Base-by-base conservation (phyloP, 37 sponge, comb jelly and placozoan genomes). In the Ianthella basta region DNA sequence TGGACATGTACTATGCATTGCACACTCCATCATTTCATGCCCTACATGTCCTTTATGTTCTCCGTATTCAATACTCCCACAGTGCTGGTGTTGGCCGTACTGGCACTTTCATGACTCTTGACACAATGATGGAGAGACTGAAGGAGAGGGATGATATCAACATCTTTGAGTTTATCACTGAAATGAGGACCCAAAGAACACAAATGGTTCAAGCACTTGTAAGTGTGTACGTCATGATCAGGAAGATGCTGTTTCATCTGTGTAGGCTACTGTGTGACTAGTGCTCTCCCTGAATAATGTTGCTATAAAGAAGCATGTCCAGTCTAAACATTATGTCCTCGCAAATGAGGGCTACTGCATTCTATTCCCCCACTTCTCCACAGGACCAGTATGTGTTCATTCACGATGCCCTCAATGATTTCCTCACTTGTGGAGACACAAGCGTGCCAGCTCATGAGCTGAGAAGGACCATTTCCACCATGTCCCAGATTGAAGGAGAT, bases 321-420 rank as follows among this genome's bases (percentile, higher is more conserved):
- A n/a, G n/a, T n/a, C n/a, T n/a, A n/a, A n/a, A n/a, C n/a, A n/a
- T n/a, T n/a, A n/a, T n/a, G n/a, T n/a, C n/a, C n/a, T n/a, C n/a
- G n/a, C n/a, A n/a, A n/a, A n/a, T n/a, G n/a, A 57, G 59, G 18
- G 59, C 59, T 57, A 57, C 59, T 57, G 24, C 10, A 12, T 61
- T 29, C 24, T 61, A 12, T 29, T 2, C 64, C 29, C 5, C 64
- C 10, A 3, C 8, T 3, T 44, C 50, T 8, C 8, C 50, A 44
- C 29, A 61, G 64, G 64, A 61, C 4, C 64, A 61, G 64, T 61
- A 61, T 61, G 64, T 29, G 64, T 61, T 61, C 29, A 61, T 61
- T 27, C 29, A 61, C 13, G 29, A 61, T 10, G 29, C 64, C 2
- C 64, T 61, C 64, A 61, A 61, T 61, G 64, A 61, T 12, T 61